These are phyloP conservation scores for Drosophila carrolli DNA, from an alignment of 1,140 invertebrate genomes.

Conservation along the genomic window DNA sequence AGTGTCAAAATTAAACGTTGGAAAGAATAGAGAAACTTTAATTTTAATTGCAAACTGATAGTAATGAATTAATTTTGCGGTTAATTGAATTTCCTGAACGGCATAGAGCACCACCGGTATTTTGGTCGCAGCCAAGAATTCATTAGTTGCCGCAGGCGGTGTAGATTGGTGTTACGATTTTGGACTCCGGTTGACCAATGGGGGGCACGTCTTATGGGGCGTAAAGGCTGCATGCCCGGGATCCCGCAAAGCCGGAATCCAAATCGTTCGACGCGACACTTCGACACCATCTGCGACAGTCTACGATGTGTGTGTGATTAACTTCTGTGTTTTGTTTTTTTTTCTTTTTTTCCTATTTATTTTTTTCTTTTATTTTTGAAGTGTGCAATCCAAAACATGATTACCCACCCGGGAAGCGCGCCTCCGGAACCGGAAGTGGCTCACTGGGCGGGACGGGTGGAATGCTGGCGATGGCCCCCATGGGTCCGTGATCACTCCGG, in stretches of 20 bases:
- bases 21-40: too few species aligned
- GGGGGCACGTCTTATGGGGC: constrained; percentile 31
- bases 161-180: constrained; percentile 29
- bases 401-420: constrained; percentile 32
- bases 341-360: neutral
- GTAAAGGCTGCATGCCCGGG: constrained; percentile 16
- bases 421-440: constrained; percentile 12
- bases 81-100: too few species aligned
- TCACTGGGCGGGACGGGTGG: neutral
- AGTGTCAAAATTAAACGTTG: too few species aligned
- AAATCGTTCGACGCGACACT: constrained; percentile 15
- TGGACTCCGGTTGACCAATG: constrained; percentile 15
- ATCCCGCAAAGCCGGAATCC: constrained; percentile 23
- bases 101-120: neutral
- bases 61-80: too few species aligned
- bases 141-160: constrained; percentile 32
- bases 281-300: constrained; percentile 30
- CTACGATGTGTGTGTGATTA: constrained; percentile 19
- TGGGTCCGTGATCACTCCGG: neutral
- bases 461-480: constrained; percentile 18
- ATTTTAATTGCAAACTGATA: too few species aligned
- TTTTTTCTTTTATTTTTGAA: neutral
- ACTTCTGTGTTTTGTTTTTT: neutral
- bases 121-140: constrained; percentile 10
- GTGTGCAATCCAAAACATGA: constrained; percentile 72